Evolutionary conservation across 2,797 vertebrate genomes (phyloP).

Genomic region (Acanthurus leucopareius): DNA sequence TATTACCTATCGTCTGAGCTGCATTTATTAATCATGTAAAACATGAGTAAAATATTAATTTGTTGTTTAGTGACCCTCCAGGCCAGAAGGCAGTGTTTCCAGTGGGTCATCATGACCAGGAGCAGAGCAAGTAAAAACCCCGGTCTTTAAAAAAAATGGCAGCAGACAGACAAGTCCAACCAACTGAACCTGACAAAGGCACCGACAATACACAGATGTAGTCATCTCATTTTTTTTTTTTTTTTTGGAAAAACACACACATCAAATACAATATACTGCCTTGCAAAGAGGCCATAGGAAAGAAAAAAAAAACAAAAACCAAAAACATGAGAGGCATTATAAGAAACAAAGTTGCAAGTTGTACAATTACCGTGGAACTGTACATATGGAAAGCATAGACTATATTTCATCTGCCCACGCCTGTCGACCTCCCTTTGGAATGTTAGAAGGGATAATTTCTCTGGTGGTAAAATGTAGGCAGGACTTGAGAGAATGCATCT

Average conservation of each 20-base stretch:
- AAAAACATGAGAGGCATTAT: slow-evolving; percentile 51
- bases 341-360: slow-evolving; percentile 61
- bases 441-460: slow-evolving; percentile 63
- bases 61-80: slow-evolving; percentile 32
- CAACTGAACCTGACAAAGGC: slow-evolving; percentile 81
- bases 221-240: slow-evolving; percentile 63
- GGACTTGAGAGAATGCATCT: slow-evolving; percentile 71
- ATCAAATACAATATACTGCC: slow-evolving; percentile 74
- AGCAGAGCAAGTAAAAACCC: slow-evolving; percentile 69
- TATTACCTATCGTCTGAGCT: slow-evolving; percentile 44
- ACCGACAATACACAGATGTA: slow-evolving; percentile 83
- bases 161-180: slow-evolving; percentile 76
- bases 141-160: slow-evolving; percentile 52
- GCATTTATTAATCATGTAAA: slow-evolving; percentile 45
- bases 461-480: slow-evolving; percentile 63
- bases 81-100: slow-evolving; percentile 72
- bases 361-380: slow-evolving; percentile 69
- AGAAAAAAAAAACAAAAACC: slow-evolving; percentile 48
- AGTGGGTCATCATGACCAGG: slow-evolving; percentile 64
- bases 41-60: slow-evolving; percentile 18
- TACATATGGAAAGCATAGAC: slow-evolving; percentile 74
- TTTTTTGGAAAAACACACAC: slow-evolving; percentile 75
- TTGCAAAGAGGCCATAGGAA: slow-evolving; percentile 71
- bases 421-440: slow-evolving; percentile 67
- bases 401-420: slow-evolving; percentile 57